These are phyloP conservation scores for Lasioglossum figueresi DNA, from an alignment of 2,888 invertebrate species.

Conservation along the genomic window DNA sequence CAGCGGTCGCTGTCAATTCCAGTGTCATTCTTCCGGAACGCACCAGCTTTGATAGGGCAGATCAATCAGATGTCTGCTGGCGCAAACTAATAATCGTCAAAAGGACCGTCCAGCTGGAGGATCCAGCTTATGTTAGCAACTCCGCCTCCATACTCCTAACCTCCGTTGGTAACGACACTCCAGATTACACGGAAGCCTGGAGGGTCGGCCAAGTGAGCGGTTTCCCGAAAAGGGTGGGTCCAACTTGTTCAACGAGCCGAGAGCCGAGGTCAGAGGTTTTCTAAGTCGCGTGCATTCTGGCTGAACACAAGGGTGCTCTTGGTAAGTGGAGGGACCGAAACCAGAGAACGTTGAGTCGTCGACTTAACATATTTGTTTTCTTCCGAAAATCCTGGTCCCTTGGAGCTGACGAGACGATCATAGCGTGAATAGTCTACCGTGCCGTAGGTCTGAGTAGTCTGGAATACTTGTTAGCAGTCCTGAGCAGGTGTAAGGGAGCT, in stretches of 20 bases:
- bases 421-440: background rate
- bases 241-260: slow-evolving; percentile 8
- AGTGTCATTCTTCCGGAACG: background rate
- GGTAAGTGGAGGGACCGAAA: background rate
- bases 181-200: slow-evolving; percentile 14
- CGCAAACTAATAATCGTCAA: slow-evolving; percentile 3
- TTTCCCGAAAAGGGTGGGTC: slow-evolving; percentile 11
- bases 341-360: background rate
- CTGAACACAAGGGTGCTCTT: background rate
- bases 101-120: background rate
- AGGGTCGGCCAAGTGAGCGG: slow-evolving; percentile 11
- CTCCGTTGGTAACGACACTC: background rate
- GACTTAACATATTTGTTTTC: background rate
- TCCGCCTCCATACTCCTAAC: background rate
- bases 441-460: too few relatives aligned
- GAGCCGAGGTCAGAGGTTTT: slow-evolving; percentile 13
- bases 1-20: background rate
- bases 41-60: background rate
- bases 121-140: background rate
- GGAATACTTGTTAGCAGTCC: background rate
- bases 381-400: background rate
- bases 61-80: background rate
- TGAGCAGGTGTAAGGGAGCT: background rate
- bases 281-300: background rate
- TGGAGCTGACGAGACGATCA: background rate